phyloP scores from a whole-genome alignment of 2,113 vertebrate species.

The Ageneiosus marmoratus region DNA sequence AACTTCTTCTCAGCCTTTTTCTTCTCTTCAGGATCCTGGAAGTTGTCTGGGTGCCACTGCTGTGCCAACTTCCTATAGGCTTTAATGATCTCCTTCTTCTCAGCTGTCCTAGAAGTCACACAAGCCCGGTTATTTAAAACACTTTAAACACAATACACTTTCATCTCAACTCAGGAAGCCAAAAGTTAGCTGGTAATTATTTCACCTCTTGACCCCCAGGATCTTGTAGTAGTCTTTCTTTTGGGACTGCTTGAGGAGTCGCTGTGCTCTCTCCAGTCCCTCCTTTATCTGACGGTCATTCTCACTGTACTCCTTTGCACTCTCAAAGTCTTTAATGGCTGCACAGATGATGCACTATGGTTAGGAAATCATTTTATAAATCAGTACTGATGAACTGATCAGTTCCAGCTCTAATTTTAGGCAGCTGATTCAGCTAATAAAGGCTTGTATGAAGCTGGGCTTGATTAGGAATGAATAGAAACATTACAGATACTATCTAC shows the following conservation, averaged over 20 bases:
- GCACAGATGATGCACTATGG: slow-evolving; percentile 26
- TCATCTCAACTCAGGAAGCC: neutral
- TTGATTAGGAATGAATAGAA: neutral
- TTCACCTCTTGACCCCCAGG: slow-evolving; percentile 94
- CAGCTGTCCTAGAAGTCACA: slow-evolving; percentile 80
- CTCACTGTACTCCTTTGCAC: slow-evolving; percentile 85
- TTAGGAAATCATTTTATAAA: neutral
- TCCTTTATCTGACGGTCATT: slow-evolving; percentile 91
- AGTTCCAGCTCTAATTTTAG: neutral
- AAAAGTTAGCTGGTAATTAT: neutral
- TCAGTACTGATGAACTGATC: neutral
- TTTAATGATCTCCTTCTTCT: slow-evolving; percentile 97
- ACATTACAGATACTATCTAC: neutral
- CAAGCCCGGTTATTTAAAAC: neutral
- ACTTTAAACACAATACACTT: neutral
- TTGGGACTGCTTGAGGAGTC: slow-evolving; percentile 91
- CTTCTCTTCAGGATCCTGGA: slow-evolving; percentile 91
- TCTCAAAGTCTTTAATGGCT: slow-evolving; percentile 94
- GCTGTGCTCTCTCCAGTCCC: slow-evolving; percentile 90
- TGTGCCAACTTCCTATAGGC: slow-evolving; percentile 94
- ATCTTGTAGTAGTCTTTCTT: slow-evolving; percentile 99
- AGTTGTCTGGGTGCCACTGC: slow-evolving; percentile 99
- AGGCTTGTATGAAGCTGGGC: neutral
- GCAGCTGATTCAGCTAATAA: neutral
- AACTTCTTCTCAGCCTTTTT: slow-evolving; percentile 97